Evolutionary conservation across 1,140 invertebrate genomes (phyloP).

Genomic region (Helicoverpa zea): DNA sequence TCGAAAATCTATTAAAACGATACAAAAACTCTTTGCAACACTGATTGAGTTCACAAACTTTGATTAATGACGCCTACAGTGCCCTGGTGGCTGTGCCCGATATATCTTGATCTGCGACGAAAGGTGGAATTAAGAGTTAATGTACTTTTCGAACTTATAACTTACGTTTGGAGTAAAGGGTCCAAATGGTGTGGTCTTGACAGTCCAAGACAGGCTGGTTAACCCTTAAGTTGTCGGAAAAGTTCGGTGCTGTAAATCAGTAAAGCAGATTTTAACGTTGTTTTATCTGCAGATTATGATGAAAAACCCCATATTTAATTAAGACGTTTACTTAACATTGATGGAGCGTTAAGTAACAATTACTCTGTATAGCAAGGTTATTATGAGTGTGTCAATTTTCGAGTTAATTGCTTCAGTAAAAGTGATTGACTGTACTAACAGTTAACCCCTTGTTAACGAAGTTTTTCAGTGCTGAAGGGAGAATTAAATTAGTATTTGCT

Average conservation of each 20-base stretch:
- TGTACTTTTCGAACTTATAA: neutral
- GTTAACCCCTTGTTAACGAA: neutral
- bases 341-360: neutral
- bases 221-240: neutral
- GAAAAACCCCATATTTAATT: neutral
- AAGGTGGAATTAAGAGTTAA: neutral
- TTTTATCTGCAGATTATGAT: constrained; percentile 8
- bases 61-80: constrained; percentile 30
- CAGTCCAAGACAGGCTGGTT: neutral
- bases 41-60: constrained; percentile 24
- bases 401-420: neutral
- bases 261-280: neutral
- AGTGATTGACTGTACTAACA: constrained; percentile 1
- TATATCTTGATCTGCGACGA: constrained; percentile 26
- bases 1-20: constrained; percentile 36
- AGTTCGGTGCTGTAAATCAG: neutral
- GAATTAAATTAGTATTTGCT: constrained; percentile 6
- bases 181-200: neutral
- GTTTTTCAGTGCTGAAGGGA: neutral
- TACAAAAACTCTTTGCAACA: constrained; percentile 33
- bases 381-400: neutral
- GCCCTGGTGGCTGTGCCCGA: neutral
- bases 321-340: constrained; percentile 2
- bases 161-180: neutral
- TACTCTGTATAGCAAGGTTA: neutral